phyloP scores from a whole-genome alignment of 2,113 vertebrate genomes.

The Deroptyus accipitrinus region DNA sequence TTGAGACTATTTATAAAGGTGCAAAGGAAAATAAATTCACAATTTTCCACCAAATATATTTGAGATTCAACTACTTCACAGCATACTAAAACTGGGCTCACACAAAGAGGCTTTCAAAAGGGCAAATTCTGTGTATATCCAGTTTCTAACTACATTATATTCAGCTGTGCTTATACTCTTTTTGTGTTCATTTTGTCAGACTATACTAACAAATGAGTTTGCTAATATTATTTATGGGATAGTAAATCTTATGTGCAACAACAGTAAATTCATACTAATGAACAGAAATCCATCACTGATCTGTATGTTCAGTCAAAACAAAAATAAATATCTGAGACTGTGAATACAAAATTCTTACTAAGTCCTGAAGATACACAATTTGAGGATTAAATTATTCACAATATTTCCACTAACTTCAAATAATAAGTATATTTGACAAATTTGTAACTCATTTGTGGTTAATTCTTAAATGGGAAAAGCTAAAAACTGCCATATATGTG shows the following conservation, averaged over 20 bases:
- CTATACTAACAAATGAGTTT: constrained; percentile 59
- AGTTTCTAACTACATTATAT: constrained; percentile 13
- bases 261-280: constrained; percentile 63
- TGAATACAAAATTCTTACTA: constrained; percentile 27
- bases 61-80: neutral
- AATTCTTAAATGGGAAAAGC: neutral
- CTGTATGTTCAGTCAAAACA: constrained; percentile 55
- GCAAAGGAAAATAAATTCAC: constrained; percentile 21
- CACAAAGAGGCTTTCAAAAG: constrained; percentile 10
- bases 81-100: neutral
- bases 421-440: constrained; percentile 9
- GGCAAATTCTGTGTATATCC: constrained; percentile 11
- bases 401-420: constrained; percentile 4
- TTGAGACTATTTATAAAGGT: neutral
- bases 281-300: constrained; percentile 64
- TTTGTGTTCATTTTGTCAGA: constrained; percentile 43
- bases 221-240: constrained; percentile 60
- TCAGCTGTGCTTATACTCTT: constrained; percentile 5
- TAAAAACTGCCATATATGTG: neutral
- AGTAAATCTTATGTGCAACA: constrained; percentile 58
- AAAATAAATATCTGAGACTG: constrained; percentile 46
- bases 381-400: constrained; percentile 39
- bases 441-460: neutral
- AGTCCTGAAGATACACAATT: constrained; percentile 5
- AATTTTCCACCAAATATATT: neutral